Conservation (phyloP, 2,888 invertebrate species). For the Rugalucina vietnamica region DNA sequence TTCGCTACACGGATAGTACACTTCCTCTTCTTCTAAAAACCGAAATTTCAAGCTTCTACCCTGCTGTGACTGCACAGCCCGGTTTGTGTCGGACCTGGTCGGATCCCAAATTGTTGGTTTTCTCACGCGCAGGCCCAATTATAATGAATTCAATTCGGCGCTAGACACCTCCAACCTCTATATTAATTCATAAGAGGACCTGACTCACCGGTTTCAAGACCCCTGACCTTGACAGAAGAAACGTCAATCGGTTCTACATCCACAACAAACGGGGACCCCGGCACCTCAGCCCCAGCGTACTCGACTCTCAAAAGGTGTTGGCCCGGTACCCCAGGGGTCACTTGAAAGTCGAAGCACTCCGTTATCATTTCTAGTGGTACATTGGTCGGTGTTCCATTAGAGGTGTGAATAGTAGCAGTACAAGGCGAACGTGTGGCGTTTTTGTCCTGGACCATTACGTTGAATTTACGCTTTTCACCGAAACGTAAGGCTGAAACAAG, state of each 20-base stretch:
- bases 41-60: too few relatives aligned
- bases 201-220: conserved; percentile 95
- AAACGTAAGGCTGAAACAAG: conserved; percentile 53
- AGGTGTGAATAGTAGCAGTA: conserved; percentile 72
- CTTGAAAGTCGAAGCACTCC: conserved; percentile 86
- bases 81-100: too few relatives aligned
- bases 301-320: conserved; percentile 82
- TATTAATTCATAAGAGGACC: too few relatives aligned
- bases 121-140: too few relatives aligned
- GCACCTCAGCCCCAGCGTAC: conserved; percentile 83
- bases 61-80: too few relatives aligned
- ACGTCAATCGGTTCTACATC: conserved; percentile 87
- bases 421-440: conserved; percentile 60
- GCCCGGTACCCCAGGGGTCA: conserved; percentile 83
- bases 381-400: conserved; percentile 86
- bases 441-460: conserved; percentile 54
- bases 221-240: conserved; percentile 93
- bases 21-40: too few relatives aligned
- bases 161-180: too few relatives aligned
- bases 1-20: too few relatives aligned
- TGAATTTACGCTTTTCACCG: conserved; percentile 56
- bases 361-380: conserved; percentile 91
- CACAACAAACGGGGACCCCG: conserved; percentile 83
- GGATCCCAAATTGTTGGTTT: too few relatives aligned
- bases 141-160: too few relatives aligned